A percentile compares a stretch with the other conserved stretches of the same genome.
Evolutionary conservation across 1,140 invertebrate genomes (phyloP).

Genomic region (Tetramorium simillimum): DNA sequence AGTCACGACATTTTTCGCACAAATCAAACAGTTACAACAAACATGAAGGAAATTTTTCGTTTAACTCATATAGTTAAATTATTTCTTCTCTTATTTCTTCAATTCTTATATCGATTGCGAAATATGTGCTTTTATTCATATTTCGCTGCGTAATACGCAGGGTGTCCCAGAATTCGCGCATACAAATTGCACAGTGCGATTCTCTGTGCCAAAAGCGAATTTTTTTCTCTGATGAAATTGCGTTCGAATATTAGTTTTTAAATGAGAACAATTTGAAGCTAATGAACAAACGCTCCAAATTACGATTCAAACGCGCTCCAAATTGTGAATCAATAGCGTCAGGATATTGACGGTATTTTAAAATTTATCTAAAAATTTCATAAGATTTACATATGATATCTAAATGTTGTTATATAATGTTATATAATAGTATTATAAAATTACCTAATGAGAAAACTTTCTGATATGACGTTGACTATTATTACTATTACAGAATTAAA

Average conservation of each 20-base stretch:
- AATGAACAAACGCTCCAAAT: neutral
- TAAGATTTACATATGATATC: neutral
- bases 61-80: neutral
- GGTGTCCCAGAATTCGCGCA: neutral
- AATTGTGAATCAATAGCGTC: neutral
- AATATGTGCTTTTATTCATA: neutral
- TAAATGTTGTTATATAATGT: neutral
- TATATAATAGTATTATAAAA: too few species aligned
- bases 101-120: neutral
- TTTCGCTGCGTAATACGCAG: neutral
- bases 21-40: too few species aligned
- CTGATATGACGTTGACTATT: neutral
- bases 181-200: neutral
- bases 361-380: neutral
- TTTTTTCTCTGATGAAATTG: neutral
- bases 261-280: neutral
- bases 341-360: neutral
- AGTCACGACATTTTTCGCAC: too few species aligned
- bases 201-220: neutral
- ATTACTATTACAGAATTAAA: neutral
- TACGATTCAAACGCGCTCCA: neutral
- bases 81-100: neutral
- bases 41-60: too few species aligned
- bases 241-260: neutral
- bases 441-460: neutral